These are phyloP conservation scores for Bothrops jararaca DNA, from an alignment of 2,113 vertebrate species.

Conservation along the genomic window DNA sequence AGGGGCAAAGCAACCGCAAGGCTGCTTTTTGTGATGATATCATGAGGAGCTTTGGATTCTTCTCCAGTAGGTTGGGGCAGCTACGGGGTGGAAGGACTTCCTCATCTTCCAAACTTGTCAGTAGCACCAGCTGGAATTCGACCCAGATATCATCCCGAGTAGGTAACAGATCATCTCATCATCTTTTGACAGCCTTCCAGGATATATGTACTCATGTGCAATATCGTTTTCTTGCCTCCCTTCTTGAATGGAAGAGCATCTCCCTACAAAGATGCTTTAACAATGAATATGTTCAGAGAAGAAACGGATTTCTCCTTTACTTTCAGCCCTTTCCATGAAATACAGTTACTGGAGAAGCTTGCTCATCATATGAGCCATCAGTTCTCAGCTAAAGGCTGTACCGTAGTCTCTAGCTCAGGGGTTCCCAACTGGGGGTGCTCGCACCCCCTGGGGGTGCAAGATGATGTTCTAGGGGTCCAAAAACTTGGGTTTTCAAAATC, in stretches of 20 bases:
- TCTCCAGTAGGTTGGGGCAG: neutral
- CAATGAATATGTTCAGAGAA: neutral
- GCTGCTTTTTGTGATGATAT: neutral
- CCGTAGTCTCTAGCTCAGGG: neutral
- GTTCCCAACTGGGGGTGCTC: too few relatives aligned
- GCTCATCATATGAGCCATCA: neutral
- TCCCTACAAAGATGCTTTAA: neutral
- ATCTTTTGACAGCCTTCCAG: constrained; percentile 17
- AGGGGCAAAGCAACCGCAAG: neutral
- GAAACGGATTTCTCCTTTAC: neutral
- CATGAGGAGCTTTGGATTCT: neutral
- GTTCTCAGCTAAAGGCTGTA: neutral
- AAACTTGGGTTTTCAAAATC: too few relatives aligned
- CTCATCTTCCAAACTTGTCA: neutral
- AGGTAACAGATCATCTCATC: constrained; percentile 16
- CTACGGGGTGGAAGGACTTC: neutral
- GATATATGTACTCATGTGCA: neutral
- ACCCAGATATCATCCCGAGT: neutral
- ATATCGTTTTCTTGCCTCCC: neutral
- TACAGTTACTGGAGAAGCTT: neutral
- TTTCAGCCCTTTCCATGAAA: neutral
- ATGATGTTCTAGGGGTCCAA: too few relatives aligned
- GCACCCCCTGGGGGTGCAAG: too few relatives aligned
- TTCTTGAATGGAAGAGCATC: neutral
- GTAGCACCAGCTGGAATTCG: constrained; percentile 1